Percentiles rank a stretch among this genome's conserved stretches.
phyloP scores from a whole-genome alignment of 2,888 invertebrate genomes.

The Teleogryllus oceanicus region DNA sequence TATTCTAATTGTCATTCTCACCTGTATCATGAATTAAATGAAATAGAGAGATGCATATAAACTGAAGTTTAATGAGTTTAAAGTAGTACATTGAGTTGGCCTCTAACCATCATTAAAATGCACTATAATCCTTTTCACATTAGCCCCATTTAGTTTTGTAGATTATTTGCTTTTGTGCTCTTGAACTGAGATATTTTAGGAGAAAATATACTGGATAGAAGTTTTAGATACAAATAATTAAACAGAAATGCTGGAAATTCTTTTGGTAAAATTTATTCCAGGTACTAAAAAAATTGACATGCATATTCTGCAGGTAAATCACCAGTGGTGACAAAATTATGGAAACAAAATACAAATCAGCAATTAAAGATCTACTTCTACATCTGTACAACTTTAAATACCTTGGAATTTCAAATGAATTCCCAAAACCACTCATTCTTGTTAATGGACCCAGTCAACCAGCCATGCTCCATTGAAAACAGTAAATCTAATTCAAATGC shows the following conservation, averaged over 20 bases:
- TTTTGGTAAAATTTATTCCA: slow-evolving; percentile 30
- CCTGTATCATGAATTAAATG: no score
- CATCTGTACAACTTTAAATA: slow-evolving; percentile 27
- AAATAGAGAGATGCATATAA: no score
- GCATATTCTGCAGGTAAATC: background rate
- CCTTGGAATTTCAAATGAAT: slow-evolving; percentile 24
- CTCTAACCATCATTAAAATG: no score
- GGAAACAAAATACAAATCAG: slow-evolving; percentile 2
- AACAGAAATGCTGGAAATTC: background rate
- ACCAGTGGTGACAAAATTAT: background rate
- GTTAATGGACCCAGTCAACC: slow-evolving; percentile 34
- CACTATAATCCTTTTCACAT: no score
- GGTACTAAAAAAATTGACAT: slow-evolving; percentile 24
- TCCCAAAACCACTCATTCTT: slow-evolving; percentile 28
- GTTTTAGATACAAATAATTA: no score
- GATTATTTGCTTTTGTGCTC: no score
- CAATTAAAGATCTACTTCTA: background rate
- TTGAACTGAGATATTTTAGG: no score
- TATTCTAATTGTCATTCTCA: no score
- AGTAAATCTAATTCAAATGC: slow-evolving; percentile 27
- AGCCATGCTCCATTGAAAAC: slow-evolving; percentile 30
- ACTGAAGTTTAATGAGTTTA: no score
- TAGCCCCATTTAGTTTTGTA: no score
- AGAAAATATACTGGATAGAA: no score
- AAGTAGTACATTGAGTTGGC: no score